These are phyloP conservation scores for Armadillidium nasatum DNA, from an alignment of 1,140 invertebrate genomes.

Conservation along the genomic window DNA sequence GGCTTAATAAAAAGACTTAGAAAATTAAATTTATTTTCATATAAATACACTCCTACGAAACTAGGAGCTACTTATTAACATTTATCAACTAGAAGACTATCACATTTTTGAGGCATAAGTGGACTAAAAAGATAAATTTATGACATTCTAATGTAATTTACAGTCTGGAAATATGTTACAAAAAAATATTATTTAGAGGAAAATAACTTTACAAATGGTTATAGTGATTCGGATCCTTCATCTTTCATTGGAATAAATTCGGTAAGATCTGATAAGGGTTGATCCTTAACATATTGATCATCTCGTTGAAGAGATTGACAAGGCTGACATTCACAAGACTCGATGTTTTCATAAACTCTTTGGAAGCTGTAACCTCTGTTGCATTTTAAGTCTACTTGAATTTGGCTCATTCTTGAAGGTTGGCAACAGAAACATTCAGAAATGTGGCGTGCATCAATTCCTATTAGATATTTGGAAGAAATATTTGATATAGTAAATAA, in stretches of 20 bases:
- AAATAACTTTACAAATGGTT: not conserved
- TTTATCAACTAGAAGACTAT: too few relatives aligned
- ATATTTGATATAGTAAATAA: too few relatives aligned
- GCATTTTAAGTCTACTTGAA: conserved; percentile 37
- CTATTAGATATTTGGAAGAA: not conserved
- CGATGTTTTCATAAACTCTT: conserved; percentile 39
- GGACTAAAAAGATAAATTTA: too few relatives aligned
- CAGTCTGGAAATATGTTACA: too few relatives aligned
- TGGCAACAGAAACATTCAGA: conserved; percentile 43
- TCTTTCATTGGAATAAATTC: not conserved
- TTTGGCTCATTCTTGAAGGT: conserved; percentile 37
- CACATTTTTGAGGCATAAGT: too few relatives aligned
- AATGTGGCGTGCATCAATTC: conserved; percentile 16
- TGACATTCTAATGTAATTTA: too few relatives aligned
- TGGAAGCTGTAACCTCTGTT: conserved; percentile 39
- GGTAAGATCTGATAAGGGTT: conserved; percentile 8
- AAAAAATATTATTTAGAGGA: too few relatives aligned
- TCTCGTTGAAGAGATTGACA: conserved; percentile 23
- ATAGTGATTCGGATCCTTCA: not conserved
- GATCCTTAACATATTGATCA: conserved; percentile 24
- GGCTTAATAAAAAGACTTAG: too few relatives aligned
- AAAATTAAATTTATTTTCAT: too few relatives aligned
- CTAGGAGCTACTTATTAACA: too few relatives aligned
- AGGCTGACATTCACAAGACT: conserved; percentile 31
- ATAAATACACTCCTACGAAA: too few relatives aligned